These are phyloP conservation scores for Molossus alvarezi DNA, from an alignment of 2,797 vertebrate species.

Conservation along the genomic window DNA sequence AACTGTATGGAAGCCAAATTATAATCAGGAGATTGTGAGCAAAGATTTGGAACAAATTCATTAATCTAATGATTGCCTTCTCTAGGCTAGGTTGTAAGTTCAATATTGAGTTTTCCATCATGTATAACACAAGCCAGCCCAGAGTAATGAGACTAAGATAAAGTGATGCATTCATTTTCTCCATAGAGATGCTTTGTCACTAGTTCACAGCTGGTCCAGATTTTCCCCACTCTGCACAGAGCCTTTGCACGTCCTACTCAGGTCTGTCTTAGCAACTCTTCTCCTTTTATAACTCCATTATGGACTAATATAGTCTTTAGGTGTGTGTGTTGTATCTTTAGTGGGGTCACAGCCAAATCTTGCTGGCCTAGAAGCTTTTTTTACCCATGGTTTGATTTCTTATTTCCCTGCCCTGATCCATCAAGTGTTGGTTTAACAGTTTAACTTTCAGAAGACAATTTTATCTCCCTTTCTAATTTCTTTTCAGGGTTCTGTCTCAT, in stretches of 20 bases:
- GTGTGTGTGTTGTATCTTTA: neutral
- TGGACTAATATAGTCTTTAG: neutral
- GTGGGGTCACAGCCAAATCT: neutral
- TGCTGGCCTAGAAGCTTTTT: constrained; percentile 1
- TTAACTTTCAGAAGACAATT: constrained; percentile 57
- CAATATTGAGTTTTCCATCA: constrained; percentile 16
- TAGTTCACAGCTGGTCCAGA: neutral
- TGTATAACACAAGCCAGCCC: constrained; percentile 1
- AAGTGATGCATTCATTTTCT: neutral
- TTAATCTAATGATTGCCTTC: constrained; percentile 22
- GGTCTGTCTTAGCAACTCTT: neutral
- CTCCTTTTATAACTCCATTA: neutral
- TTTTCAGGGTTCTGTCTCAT: constrained; percentile 40
- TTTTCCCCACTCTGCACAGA: neutral
- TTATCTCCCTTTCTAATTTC: constrained; percentile 48
- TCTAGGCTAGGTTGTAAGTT: neutral
- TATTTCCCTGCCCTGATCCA: neutral
- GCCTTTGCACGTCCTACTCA: neutral
- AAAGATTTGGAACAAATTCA: constrained; percentile 69
- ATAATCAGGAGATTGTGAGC: constrained; percentile 17
- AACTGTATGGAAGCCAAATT: constrained; percentile 45
- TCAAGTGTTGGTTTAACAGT: constrained; percentile 50
- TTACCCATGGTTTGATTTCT: neutral
- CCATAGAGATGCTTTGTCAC: neutral
- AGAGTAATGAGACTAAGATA: neutral